Evolutionary conservation across 2,113 vertebrate species (phyloP), one percentile per base, ranked within the genome.

Genomic region (Bos indicus): DNA sequence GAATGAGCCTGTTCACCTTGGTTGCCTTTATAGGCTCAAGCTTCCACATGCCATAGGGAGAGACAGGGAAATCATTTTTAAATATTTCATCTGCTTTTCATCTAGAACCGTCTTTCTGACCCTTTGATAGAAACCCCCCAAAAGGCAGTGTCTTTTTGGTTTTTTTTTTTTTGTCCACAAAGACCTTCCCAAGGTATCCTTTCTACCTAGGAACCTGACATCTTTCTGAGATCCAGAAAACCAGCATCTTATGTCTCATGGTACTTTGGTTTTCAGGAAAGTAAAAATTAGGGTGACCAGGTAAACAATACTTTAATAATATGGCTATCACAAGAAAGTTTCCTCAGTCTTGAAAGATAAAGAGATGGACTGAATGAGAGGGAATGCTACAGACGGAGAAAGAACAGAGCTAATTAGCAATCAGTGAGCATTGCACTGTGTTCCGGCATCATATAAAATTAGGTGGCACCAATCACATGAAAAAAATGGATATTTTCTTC

Each of bases 1-100:
- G 87, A 97, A 97, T 56, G 95, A 95, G 87, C 4, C 2, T 85
- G 64, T 98, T 98, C 97, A 97, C 96, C 95, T 97, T 97, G 91
- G 80, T 21, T 78, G 95, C 93, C 74, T 97, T 96, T 94, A 60
- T 28, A 81, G 81, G 60, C 46, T 95, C 86, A 64, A 54, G 40
- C 43, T 91, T 93, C 91, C 3, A 2, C 43, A n/a, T 0, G 6
- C 56, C 52, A n/a, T 40, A 56, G 23, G 25, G 81, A 88, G 60
- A 60, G 43, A 80, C 43, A 17, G 4, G n/a, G 8, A 13, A 33
- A 21, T 40, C 21, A 85, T 82, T 82, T 57, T 36, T 43, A 91
- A 85, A 54, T 46, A 88, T 54, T 15, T 92, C 9, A 74, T 86
- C 51, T 87, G 33, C 51, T 67, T 89, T 81, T 91, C 62, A 59